Percentiles rank a stretch among this genome's conserved stretches.
Evolutionary conservation across 2,113 vertebrate species (phyloP).

Genomic region (Peromyscus polionotus): DNA sequence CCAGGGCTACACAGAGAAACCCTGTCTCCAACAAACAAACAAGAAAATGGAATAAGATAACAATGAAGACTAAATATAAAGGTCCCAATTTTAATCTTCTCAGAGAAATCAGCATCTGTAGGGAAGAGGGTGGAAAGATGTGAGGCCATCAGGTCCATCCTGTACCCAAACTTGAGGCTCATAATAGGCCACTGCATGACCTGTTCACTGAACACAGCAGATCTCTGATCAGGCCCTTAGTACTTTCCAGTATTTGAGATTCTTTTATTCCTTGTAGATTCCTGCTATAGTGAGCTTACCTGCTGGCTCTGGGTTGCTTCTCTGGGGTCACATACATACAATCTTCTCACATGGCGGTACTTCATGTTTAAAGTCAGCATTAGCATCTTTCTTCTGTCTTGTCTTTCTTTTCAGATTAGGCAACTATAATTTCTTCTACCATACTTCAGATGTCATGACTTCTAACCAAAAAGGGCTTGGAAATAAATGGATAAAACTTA

Average conservation of each 20-base stretch:
- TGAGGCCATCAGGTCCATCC: neutral
- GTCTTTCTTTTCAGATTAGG: neutral
- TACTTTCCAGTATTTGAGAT: neutral
- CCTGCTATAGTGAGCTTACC: neutral
- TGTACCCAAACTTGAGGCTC: neutral
- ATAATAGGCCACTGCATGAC: neutral
- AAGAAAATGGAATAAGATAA: neutral
- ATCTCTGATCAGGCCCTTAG: neutral
- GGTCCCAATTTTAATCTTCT: neutral
- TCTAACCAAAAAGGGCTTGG: neutral
- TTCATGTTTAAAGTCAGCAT: neutral
- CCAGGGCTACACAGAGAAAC: neutral
- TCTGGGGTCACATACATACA: neutral
- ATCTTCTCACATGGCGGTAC: neutral
- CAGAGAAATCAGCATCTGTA: conserved; percentile 1
- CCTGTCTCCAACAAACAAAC: neutral
- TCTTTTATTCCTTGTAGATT: neutral
- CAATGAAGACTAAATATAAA: conserved; percentile 16
- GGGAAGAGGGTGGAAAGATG: neutral
- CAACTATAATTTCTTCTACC: neutral
- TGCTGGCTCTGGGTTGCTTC: neutral
- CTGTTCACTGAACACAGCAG: neutral
- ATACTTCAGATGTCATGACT: neutral
- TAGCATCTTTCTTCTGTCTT: neutral
- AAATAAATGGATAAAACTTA: neutral